A percentile compares a stretch with the other conserved stretches of the same genome.
Evolutionary conservation across 2,113 vertebrate species (phyloP).

Genomic region (Sporophila hypoxantha): DNA sequence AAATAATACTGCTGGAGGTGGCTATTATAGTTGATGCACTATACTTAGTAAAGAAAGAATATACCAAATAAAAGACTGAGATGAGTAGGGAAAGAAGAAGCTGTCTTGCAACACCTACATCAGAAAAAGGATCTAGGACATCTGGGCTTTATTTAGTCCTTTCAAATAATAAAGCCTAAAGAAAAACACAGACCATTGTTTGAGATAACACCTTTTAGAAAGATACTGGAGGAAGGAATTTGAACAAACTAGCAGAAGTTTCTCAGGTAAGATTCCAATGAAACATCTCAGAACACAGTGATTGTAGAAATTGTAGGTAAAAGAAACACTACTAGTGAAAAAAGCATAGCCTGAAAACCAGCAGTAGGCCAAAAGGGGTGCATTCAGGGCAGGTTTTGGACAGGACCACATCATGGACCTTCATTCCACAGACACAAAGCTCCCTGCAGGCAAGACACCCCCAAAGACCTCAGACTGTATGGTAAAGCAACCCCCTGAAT

Average conservation of each 20-base stretch:
- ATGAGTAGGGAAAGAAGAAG: neutral
- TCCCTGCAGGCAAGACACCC: neutral
- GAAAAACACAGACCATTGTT: neutral
- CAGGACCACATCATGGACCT: neutral
- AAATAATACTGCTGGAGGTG: neutral
- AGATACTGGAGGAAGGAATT: neutral
- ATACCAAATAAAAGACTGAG: neutral
- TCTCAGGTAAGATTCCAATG: neutral
- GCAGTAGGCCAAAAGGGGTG: neutral
- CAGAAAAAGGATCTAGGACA: neutral
- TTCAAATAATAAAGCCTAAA: neutral
- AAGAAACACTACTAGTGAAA: neutral
- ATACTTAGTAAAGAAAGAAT: neutral
- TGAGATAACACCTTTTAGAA: neutral
- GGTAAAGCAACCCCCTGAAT: neutral
- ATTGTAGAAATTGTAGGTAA: neutral
- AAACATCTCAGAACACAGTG: neutral
- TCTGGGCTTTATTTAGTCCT: neutral
- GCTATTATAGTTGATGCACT: neutral
- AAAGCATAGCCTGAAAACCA: neutral
- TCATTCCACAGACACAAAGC: neutral
- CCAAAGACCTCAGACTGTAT: neutral
- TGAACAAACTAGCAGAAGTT: neutral
- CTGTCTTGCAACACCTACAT: neutral
- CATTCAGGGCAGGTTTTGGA: neutral